phyloP scores from a whole-genome alignment of 2,888 invertebrate species.

The Didymodactylos carnosus region DNA sequence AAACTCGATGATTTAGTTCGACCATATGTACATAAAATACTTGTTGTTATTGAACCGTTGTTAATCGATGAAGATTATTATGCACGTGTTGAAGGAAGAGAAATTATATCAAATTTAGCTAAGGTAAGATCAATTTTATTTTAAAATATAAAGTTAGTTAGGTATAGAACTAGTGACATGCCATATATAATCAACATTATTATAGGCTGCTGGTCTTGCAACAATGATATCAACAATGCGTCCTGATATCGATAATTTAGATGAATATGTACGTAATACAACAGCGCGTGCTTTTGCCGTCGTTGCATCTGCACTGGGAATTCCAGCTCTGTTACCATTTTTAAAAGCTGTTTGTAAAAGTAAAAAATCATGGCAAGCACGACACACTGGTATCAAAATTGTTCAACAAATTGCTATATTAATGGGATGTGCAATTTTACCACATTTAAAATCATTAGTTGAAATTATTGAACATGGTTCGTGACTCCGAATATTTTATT shows the following conservation, averaged over 20 bases:
- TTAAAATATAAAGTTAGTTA: not conserved
- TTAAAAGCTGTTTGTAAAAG: constrained; percentile 94
- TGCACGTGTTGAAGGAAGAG: constrained; percentile 93
- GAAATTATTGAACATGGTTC: constrained; percentile 87
- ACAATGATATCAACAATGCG: constrained; percentile 99
- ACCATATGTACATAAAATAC: constrained; percentile 96
- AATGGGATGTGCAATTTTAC: constrained; percentile 97
- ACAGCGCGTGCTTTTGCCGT: constrained; percentile 99
- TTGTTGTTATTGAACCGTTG: constrained; percentile 93
- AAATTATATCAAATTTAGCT: constrained; percentile 93
- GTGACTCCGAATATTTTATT: constrained; percentile 37
- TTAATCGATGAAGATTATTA: constrained; percentile 99
- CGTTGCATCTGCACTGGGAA: constrained; percentile 91
- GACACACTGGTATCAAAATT: constrained; percentile 96
- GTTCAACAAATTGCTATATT: constrained; percentile 98
- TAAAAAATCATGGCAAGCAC: constrained; percentile 96
- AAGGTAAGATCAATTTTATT: constrained; percentile 44
- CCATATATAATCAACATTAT: too few relatives aligned
- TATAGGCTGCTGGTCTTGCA: constrained; percentile 88
- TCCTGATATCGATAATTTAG: constrained; percentile 97
- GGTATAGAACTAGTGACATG: not conserved
- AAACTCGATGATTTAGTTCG: constrained; percentile 92
- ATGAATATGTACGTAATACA: constrained; percentile 96
- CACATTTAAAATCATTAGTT: constrained; percentile 85
- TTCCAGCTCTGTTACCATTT: constrained; percentile 86